phyloP scores from a whole-genome alignment of 2,797 vertebrate species.

The Rachycentron canadum region DNA sequence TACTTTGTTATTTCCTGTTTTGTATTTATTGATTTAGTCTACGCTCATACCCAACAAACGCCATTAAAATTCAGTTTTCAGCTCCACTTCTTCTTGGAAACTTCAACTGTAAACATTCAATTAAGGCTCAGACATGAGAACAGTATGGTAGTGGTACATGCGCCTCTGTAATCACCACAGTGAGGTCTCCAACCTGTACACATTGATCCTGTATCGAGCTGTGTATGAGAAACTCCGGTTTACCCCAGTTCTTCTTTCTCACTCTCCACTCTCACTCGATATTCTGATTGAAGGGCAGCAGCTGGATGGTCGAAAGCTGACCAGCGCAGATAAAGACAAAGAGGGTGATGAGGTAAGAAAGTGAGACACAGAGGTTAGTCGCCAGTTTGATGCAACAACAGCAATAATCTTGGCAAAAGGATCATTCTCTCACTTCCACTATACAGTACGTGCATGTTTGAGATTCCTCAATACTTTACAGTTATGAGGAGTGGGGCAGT shows the following conservation, averaged over 20 bases:
- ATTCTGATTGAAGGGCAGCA: slow-evolving; percentile 65
- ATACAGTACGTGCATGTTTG: slow-evolving; percentile 16
- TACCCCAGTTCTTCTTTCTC: slow-evolving; percentile 66
- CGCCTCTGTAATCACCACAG: slow-evolving; percentile 76
- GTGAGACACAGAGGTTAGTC: neutral
- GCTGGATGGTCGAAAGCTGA: slow-evolving; percentile 51
- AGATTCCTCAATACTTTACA: slow-evolving; percentile 35
- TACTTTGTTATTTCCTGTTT: slow-evolving; percentile 13
- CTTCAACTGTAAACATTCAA: slow-evolving; percentile 64
- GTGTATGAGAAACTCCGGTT: slow-evolving; percentile 80
- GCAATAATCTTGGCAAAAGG: slow-evolving; percentile 25
- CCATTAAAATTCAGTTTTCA: slow-evolving; percentile 28
- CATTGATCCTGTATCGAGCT: slow-evolving; percentile 82
- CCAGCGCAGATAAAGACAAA: slow-evolving; percentile 43
- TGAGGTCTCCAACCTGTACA: slow-evolving; percentile 78
- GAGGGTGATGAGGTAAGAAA: slow-evolving; percentile 21
- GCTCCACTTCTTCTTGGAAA: slow-evolving; percentile 28
- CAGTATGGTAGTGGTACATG: slow-evolving; percentile 45
- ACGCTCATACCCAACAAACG: slow-evolving; percentile 10
- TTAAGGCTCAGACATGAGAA: slow-evolving; percentile 62
- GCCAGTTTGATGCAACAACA: slow-evolving; percentile 11
- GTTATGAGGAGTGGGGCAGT: slow-evolving; percentile 31
- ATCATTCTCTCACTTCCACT: slow-evolving; percentile 12
- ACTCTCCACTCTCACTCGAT: slow-evolving; percentile 68
- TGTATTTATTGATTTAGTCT: slow-evolving; percentile 26